Base-by-base conservation (phyloP, 2,113 vertebrate species). In the Platichthys stellatus region DNA sequence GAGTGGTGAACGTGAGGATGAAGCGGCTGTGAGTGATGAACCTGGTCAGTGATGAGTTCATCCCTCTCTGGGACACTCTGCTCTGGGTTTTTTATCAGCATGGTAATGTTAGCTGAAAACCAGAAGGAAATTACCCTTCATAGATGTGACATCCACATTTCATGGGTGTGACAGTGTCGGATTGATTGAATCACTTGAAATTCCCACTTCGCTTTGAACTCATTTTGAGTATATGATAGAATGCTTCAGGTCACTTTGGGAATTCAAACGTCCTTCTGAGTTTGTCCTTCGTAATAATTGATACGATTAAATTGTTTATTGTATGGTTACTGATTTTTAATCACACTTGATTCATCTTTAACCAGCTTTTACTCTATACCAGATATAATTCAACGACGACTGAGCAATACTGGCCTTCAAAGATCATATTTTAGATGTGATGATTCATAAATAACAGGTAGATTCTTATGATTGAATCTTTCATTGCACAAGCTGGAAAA, bases 71-170 rank as follows among this genome's bases (percentile, higher is more conserved):
- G 78, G 73, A 74, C 7, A 2, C 63, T 73, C 68, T 82, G 62
- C 75, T 81, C 75, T 54, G 51, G 72, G 64, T 84, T 54, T 58
- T 58, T 65, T 43, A 51, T 75, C 63, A 43, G 23, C 79, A 18
- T 57, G 74, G 69, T 65, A 83, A 79, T 12, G 58, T 70, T 60
- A 31, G 31, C 66, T 74, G 31, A 75, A 74, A 85, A 80, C 23
- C 57, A 64, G 43, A 53, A 71, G 70, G 49, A 84, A 85, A 83
- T 86, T 61, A 88, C 80, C 88, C 81, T 80, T 87, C 81, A 83
- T 80, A 78, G 76, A 81, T 65, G 31, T 57, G 74, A 81, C 75
- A 72, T 70, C 60, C 57, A 21, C 57, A 78, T 78, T 82, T 78
- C 67, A 62, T 65, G 74, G 72, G 26, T 38, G 67, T 28, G 69